A percentile compares a stretch with the other conserved stretches of the same genome.
Evolutionary conservation across 2,888 invertebrate genomes (phyloP).

Genomic region (Drosophila vallismaia): DNA sequence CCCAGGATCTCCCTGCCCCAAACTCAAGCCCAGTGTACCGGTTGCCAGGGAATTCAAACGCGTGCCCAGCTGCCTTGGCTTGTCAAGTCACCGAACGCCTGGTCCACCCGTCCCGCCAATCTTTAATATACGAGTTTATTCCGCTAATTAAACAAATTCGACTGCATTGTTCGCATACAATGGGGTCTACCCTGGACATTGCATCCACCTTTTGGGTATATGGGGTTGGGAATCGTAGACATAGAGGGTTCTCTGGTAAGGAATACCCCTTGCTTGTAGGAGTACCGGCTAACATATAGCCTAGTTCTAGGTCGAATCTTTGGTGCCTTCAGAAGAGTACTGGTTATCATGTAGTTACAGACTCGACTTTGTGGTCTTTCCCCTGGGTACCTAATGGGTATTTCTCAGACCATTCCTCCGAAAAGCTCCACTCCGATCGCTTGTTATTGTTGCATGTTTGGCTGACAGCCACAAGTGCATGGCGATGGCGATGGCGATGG

Average conservation of each 20-base stretch:
- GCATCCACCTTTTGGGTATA: background rate
- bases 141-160: constrained; percentile 71
- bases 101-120: constrained; percentile 39
- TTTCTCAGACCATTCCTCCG: too few relatives aligned
- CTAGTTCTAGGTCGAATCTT: too few relatives aligned
- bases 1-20: background rate
- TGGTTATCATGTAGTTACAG: too few relatives aligned
- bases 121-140: constrained; percentile 51
- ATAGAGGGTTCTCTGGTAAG: too few relatives aligned
- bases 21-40: background rate
- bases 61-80: constrained; percentile 76
- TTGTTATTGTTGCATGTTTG: constrained; percentile 58
- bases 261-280: too few relatives aligned
- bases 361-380: too few relatives aligned
- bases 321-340: too few relatives aligned
- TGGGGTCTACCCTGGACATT: background rate
- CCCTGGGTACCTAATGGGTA: too few relatives aligned
- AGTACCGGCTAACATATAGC: too few relatives aligned
- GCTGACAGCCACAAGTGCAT: constrained; percentile 77
- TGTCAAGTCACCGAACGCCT: constrained; percentile 55
- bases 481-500: constrained; percentile 43
- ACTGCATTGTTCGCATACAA: constrained; percentile 59
- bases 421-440: background rate
- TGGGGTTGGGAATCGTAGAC: background rate
- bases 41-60: constrained; percentile 26